phyloP scores from a whole-genome alignment of 2,797 vertebrate genomes.

The Lerista edwardsae region DNA sequence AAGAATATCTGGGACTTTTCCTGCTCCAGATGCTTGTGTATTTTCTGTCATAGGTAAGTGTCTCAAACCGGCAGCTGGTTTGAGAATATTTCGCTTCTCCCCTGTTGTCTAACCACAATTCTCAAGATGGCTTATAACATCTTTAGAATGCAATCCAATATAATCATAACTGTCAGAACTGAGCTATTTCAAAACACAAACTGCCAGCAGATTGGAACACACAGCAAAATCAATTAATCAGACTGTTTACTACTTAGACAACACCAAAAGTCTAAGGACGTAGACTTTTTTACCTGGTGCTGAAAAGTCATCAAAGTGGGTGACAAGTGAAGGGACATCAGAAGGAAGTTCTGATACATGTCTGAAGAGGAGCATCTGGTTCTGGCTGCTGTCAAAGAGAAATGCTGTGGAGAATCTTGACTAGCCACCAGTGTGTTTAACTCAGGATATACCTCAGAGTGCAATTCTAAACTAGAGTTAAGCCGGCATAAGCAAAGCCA shows the following conservation, averaged over 20 bases:
- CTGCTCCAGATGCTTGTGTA: not conserved
- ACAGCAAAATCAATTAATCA: not conserved
- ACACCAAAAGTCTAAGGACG: not conserved
- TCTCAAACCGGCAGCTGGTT: not conserved
- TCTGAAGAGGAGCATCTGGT: too few relatives aligned
- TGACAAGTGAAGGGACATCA: not conserved
- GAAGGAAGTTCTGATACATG: too few relatives aligned
- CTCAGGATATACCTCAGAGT: too few relatives aligned
- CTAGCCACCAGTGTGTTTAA: too few relatives aligned
- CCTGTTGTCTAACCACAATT: not conserved
- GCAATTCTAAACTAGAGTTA: too few relatives aligned
- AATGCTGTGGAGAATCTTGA: too few relatives aligned
- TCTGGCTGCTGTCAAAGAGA: too few relatives aligned
- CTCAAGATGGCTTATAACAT: not conserved
- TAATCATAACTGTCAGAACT: not conserved
- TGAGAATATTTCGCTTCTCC: not conserved
- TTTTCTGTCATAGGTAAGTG: not conserved
- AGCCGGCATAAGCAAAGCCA: too few relatives aligned
- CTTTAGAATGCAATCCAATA: not conserved
- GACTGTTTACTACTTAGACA: not conserved
- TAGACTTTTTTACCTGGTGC: too few relatives aligned
- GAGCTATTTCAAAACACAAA: not conserved
- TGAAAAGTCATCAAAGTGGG: not conserved
- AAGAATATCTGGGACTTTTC: not conserved
- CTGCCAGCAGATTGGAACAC: not conserved